These are phyloP conservation scores for Epirrhoe alternata DNA, from an alignment of 2,888 invertebrate species.

Conservation along the genomic window DNA sequence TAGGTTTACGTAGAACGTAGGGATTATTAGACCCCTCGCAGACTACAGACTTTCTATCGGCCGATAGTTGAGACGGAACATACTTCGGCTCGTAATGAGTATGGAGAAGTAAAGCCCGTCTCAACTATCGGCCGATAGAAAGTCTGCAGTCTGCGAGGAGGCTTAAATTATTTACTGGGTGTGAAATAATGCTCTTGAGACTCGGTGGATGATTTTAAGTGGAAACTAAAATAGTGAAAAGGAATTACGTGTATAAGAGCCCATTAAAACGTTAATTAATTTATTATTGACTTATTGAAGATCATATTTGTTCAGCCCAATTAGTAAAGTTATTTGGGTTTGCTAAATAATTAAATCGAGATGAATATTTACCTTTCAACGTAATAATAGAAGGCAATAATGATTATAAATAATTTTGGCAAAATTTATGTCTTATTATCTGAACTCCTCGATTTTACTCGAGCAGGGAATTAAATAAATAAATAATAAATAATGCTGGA, in stretches of 20 bases:
- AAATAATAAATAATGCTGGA: too few species aligned
- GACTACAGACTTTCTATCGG: too few species aligned
- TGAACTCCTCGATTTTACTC: too few species aligned
- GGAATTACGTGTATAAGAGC: too few species aligned
- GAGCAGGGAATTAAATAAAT: too few species aligned
- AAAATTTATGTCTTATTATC: neutral
- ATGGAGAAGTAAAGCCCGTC: too few species aligned
- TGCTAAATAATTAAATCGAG: slow-evolving; percentile 27
- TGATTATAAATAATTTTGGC: neutral
- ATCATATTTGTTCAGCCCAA: slow-evolving; percentile 22
- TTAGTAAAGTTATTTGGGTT: slow-evolving; percentile 31
- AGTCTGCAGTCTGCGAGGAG: too few species aligned
- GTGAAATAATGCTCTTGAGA: neutral
- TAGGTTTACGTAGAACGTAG: neutral
- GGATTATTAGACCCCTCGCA: neutral
- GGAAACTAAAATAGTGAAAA: too few species aligned
- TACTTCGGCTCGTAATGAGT: too few species aligned
- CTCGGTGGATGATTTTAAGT: too few species aligned
- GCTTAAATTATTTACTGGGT: slow-evolving; percentile 2
- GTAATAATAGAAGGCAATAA: slow-evolving; percentile 18
- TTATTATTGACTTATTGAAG: neutral
- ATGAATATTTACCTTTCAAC: slow-evolving; percentile 25
- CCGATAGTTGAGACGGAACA: too few species aligned
- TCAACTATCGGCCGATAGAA: too few species aligned
- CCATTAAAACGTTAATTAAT: neutral